Percentiles rank a stretch among this genome's conserved stretches.
phyloP scores from a whole-genome alignment of 92 coral and sea anemone species.

The Meandrina meandrites region DNA sequence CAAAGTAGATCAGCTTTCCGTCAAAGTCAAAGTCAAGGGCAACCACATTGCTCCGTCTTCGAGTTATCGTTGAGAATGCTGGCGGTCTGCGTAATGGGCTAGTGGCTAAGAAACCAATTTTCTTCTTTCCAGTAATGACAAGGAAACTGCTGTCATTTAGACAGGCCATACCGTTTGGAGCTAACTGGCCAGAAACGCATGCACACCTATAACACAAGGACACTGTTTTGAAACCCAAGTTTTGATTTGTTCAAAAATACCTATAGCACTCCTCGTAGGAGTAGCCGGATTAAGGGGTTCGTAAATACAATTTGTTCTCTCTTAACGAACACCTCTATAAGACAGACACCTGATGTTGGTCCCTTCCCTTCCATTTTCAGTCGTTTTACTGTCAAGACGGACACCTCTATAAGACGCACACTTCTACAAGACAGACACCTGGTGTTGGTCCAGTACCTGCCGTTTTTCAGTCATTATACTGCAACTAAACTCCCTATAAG shows the following conservation, averaged over 20 bases:
- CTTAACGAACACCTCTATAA: no score
- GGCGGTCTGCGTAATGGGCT: slow-evolving; percentile 49
- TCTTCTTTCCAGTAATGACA: slow-evolving; percentile 47
- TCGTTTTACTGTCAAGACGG: no score
- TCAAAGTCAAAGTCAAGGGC: slow-evolving; percentile 79
- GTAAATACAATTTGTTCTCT: no score
- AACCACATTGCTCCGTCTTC: slow-evolving; percentile 19
- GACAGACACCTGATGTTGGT: no score
- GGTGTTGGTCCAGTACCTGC: no score
- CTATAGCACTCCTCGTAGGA: no score
- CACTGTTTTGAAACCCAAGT: not conserved
- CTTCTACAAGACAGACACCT: no score
- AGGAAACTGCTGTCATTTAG: slow-evolving; percentile 56
- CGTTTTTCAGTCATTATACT: no score
- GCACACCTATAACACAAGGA: slow-evolving; percentile 65
- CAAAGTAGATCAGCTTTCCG: slow-evolving; percentile 65
- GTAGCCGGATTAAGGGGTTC: no score
- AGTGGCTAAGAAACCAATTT: slow-evolving; percentile 51
- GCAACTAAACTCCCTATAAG: no score
- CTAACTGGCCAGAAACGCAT: slow-evolving; percentile 75
- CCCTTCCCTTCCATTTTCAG: no score
- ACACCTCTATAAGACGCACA: no score
- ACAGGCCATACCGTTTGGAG: slow-evolving; percentile 71
- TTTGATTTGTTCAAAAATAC: not conserved
- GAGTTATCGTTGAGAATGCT: slow-evolving; percentile 41